A percentile compares a stretch with the other conserved stretches of the same genome.
Conservation (phyloP, 2,113 vertebrate species). For the Thinocorus orbignyianus region DNA sequence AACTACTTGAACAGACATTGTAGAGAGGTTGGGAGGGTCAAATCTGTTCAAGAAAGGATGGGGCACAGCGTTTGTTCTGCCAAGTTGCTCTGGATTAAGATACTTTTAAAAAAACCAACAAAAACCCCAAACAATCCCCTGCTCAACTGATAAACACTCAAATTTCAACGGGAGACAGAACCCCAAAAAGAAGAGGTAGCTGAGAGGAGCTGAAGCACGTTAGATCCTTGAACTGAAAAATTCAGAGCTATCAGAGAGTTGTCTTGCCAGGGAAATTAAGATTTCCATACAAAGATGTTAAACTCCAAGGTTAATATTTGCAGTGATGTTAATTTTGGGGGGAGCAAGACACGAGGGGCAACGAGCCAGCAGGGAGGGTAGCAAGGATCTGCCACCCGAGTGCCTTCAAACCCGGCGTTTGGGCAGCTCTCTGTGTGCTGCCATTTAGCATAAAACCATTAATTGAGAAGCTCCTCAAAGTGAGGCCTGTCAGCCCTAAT, state of each 20-base stretch:
- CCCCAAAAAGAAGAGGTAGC: not conserved
- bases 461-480: not conserved
- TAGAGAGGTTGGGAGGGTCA: no score
- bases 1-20: no score
- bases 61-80: not conserved
- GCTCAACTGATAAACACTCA: not conserved
- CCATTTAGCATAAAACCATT: not conserved
- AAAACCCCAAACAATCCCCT: not conserved
- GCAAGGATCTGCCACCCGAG: not conserved
- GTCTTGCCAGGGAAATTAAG: not conserved
- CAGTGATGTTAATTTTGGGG: not conserved
- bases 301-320: not conserved
- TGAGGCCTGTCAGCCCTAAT: slow-evolving; percentile 25
- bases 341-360: not conserved
- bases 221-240: not conserved
- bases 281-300: not conserved
- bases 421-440: not conserved
- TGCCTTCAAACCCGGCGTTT: not conserved
- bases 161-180: not conserved
- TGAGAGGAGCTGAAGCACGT: not conserved
- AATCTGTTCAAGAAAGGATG: no score
- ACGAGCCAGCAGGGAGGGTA: not conserved
- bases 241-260: not conserved
- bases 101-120: not conserved
- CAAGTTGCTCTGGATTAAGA: not conserved